These are phyloP conservation scores for Notodonta ziczac DNA, from an alignment of 2,888 invertebrate genomes.

Conservation along the genomic window DNA sequence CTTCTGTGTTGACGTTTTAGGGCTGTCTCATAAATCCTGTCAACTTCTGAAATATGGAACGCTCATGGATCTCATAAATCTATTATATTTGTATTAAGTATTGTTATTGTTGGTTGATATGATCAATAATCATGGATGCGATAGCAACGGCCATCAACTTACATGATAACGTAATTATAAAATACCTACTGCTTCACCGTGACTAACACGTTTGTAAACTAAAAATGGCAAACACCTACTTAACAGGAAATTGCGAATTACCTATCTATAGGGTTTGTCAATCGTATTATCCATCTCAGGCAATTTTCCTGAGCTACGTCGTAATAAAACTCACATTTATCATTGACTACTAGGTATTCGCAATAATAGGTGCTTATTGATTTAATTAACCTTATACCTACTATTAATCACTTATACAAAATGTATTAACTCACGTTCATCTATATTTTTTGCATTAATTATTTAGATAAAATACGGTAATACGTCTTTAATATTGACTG, in stretches of 20 bases:
- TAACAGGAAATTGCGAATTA: neutral
- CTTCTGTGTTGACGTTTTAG: conserved; percentile 48
- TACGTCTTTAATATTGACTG: neutral
- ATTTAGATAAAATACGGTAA: neutral
- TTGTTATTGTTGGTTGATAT: neutral
- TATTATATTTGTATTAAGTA: neutral
- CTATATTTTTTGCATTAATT: neutral
- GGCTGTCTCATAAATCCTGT: conserved; percentile 50
- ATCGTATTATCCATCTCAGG: neutral
- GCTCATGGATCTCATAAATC: conserved; percentile 45
- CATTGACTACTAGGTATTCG: no score
- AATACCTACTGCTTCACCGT: neutral
- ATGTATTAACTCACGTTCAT: neutral
- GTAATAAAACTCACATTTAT: neutral
- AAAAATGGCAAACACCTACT: neutral
- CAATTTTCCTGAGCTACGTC: neutral
- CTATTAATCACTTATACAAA: no score
- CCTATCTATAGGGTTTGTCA: neutral
- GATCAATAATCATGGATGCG: conserved; percentile 20
- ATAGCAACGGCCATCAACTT: conserved; percentile 1
- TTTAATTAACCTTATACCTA: neutral
- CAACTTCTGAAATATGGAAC: conserved; percentile 48
- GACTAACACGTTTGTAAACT: neutral
- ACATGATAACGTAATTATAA: neutral
- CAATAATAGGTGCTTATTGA: neutral